These are phyloP conservation scores for Apamea sordens DNA, from an alignment of 2,888 invertebrate species.

Conservation along the genomic window DNA sequence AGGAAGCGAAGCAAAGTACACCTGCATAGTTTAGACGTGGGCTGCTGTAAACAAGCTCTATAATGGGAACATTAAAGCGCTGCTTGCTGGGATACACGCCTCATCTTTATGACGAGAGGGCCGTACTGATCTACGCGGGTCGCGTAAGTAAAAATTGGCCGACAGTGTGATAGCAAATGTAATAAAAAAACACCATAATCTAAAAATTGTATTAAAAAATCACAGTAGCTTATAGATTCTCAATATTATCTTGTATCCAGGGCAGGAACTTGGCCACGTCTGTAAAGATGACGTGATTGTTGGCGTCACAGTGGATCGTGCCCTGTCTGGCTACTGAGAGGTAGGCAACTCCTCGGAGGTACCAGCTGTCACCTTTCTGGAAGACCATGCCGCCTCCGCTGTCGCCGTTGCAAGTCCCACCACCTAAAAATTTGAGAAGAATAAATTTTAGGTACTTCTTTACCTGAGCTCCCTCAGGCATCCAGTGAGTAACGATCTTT, in stretches of 20 bases:
- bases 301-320: constrained; percentile 89
- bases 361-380: constrained; percentile 81
- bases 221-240: constrained; percentile 56
- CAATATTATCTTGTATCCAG: constrained; percentile 86
- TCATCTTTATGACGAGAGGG: background rate
- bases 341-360: constrained; percentile 89
- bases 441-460: background rate
- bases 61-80: background rate
- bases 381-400: constrained; percentile 90
- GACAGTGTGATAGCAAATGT: background rate
- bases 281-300: constrained; percentile 91
- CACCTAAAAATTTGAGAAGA: constrained; percentile 78
- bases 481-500: background rate
- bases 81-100: background rate
- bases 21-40: background rate
- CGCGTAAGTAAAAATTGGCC: background rate
- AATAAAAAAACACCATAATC: background rate
- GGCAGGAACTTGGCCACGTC: constrained; percentile 90
- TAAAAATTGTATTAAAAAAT: constrained; percentile 30
- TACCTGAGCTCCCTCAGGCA: background rate
- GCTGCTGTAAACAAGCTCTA: background rate
- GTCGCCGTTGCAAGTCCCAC: constrained; percentile 90
- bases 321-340: constrained; percentile 90
- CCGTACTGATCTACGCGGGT: background rate
- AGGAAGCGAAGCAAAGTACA: background rate